Base-by-base conservation (phyloP, 2,113 vertebrate genomes). In the Datnioides undecimradiatus region DNA sequence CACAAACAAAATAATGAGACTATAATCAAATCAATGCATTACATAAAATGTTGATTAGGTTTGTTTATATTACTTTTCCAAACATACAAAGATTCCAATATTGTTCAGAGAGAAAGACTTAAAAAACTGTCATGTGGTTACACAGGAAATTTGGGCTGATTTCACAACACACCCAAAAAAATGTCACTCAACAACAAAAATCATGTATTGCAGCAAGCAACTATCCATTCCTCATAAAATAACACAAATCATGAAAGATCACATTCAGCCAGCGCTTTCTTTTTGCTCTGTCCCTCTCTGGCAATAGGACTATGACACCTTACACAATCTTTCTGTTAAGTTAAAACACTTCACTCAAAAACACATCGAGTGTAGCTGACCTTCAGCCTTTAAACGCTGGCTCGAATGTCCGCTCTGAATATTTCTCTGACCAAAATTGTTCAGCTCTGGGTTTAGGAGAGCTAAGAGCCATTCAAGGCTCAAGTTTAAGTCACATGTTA, bases 131-230 rank as follows among this genome's bases (percentile, higher is more conserved):
- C 45, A 12, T 14, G 10, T 12, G 34, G 8, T 71, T 34, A 46
- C 27, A 52, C 12, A 23, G 68, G 70, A 77, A 70, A 38, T 58
- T 48, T 49, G 8, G 17, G 21, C 17, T 36, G 21, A 45, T 45
- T 52, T 59, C 29, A 27, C 62, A 54, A 52, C 17, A 79, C n/a
- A n/a, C n/a, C n/a, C n/a, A 63, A 67, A 33, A 8, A 62, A 46
- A 29, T 31, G 49, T n/a, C 40, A 25, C 10, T 33, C 33, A 14
- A 23, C 23, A 40, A 46, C 19, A 14, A 41, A 46, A 36, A 62
- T 45, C 36, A 34, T 21, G 7, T 33, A 6, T 8, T 40, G 45
- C 25, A 58, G 13, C 68, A 60, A 17, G 11, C 23, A 45, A 69
- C 38, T 62, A 14, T 58, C 16, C 2, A 21, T 40, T n/a, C 31